Conservation (phyloP, 2,888 invertebrate species). For the Drosophila gaucha region DNA sequence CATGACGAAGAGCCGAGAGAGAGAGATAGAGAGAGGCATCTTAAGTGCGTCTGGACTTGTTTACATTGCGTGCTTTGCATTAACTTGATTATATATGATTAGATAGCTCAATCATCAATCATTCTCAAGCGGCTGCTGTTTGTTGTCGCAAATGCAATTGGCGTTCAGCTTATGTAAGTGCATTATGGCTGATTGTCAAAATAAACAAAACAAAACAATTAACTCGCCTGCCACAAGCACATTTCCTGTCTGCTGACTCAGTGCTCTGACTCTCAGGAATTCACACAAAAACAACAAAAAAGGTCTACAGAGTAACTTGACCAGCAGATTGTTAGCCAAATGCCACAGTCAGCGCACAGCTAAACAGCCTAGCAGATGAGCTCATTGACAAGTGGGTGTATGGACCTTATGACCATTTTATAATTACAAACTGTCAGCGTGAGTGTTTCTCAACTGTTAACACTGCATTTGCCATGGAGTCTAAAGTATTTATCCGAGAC, state of each 20-base stretch:
- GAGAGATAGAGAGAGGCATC: not conserved
- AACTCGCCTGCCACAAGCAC: constrained; percentile 5
- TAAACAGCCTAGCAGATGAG: constrained; percentile 14
- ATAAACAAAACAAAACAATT: constrained; percentile 33
- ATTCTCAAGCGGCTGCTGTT: constrained; percentile 20
- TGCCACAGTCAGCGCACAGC: not conserved
- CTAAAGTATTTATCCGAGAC: not conserved
- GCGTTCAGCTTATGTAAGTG: constrained; percentile 36
- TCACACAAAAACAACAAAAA: constrained; percentile 1
- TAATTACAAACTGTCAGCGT: constrained; percentile 22
- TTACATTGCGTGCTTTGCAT: constrained; percentile 57
- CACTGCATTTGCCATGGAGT: constrained; percentile 1
- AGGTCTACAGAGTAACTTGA: not conserved
- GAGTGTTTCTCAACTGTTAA: constrained; percentile 5
- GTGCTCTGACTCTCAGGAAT: not conserved
- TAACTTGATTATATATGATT: constrained; percentile 65
- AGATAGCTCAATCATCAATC: constrained; percentile 56
- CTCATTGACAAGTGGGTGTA: constrained; percentile 17
- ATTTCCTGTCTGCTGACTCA: constrained; percentile 47
- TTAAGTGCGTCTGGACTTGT: constrained; percentile 32
- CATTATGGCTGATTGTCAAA: constrained; percentile 42
- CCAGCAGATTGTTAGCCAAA: too few relatives aligned
- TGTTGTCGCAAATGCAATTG: constrained; percentile 24
- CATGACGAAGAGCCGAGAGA: constrained; percentile 26
- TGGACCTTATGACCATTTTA: constrained; percentile 24